phyloP scores from a whole-genome alignment of 2,888 invertebrate genomes.

The Mayetiola destructor region DNA sequence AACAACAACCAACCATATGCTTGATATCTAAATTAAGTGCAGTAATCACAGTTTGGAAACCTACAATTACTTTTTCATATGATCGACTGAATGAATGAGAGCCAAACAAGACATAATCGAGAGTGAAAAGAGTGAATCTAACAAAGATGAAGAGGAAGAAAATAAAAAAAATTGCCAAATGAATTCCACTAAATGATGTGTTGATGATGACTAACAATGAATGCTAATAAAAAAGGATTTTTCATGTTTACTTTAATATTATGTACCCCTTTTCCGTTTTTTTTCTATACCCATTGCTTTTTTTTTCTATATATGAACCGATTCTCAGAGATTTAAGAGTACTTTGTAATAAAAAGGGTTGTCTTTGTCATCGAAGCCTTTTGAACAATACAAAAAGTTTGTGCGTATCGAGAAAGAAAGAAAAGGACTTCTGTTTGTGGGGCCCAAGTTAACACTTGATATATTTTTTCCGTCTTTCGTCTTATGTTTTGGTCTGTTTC shows the following conservation, averaged over 20 bases:
- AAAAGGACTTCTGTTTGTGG: not conserved
- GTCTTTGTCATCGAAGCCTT: slow-evolving; percentile 1
- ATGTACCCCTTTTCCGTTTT: slow-evolving; percentile 8
- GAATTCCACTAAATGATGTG: slow-evolving; percentile 7
- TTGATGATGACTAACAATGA: slow-evolving; percentile 9
- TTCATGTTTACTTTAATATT: not conserved
- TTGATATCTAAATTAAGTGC: slow-evolving; percentile 16
- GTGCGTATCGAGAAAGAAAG: not conserved
- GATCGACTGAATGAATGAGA: not conserved
- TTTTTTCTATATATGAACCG: not conserved
- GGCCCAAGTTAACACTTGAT: not conserved
- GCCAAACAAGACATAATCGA: not conserved
- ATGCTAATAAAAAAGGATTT: slow-evolving; percentile 7
- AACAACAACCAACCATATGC: not conserved
- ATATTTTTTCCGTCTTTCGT: not conserved
- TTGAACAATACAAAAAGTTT: too few relatives aligned
- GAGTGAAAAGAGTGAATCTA: not conserved
- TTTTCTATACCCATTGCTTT: too few relatives aligned
- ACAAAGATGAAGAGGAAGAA: not conserved
- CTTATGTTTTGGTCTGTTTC: not conserved
- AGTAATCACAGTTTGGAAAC: slow-evolving; percentile 15
- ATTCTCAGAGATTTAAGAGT: not conserved
- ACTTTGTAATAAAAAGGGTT: not conserved
- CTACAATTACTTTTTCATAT: slow-evolving; percentile 12
- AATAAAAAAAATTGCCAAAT: slow-evolving; percentile 14